These are phyloP conservation scores for Malaclemys terrapin DNA, from an alignment of 2,113 vertebrate genomes.

Conservation along the genomic window DNA sequence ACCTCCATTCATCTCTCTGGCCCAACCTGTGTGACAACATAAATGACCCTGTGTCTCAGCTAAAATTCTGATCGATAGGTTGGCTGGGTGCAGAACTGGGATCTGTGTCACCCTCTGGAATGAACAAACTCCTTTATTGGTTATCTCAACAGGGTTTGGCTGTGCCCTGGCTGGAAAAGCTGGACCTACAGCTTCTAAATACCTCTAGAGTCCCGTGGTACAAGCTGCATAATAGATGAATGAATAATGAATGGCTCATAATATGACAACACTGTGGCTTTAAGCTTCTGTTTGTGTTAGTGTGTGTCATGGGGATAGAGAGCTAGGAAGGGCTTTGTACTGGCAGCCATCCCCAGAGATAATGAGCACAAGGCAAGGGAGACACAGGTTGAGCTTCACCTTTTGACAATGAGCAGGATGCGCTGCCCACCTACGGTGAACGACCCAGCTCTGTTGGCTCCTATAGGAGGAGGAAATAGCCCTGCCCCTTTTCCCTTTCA, in stretches of 20 bases:
- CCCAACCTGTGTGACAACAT: neutral
- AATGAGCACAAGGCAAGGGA: neutral
- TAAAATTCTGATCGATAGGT: neutral
- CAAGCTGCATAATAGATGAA: neutral
- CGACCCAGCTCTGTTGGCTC: neutral
- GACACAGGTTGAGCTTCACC: neutral
- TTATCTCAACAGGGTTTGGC: neutral
- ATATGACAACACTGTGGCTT: fast-evolving
- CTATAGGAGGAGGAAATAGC: neutral
- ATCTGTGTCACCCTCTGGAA: neutral
- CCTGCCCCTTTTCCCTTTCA: neutral
- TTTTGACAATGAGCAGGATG: neutral
- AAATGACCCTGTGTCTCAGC: neutral
- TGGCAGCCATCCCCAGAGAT: fast-evolving
- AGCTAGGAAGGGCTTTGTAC: fast-evolving
- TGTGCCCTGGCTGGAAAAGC: neutral
- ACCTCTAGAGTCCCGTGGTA: neutral
- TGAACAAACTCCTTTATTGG: neutral
- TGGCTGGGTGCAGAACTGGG: neutral
- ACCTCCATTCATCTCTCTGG: neutral
- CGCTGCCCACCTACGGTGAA: neutral
- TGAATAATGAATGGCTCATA: neutral
- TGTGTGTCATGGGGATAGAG: too few species aligned
- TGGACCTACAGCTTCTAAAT: neutral
- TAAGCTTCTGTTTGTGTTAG: neutral